phyloP scores from a whole-genome alignment of 2,113 vertebrate genomes.

The Dicaeum eximium region DNA sequence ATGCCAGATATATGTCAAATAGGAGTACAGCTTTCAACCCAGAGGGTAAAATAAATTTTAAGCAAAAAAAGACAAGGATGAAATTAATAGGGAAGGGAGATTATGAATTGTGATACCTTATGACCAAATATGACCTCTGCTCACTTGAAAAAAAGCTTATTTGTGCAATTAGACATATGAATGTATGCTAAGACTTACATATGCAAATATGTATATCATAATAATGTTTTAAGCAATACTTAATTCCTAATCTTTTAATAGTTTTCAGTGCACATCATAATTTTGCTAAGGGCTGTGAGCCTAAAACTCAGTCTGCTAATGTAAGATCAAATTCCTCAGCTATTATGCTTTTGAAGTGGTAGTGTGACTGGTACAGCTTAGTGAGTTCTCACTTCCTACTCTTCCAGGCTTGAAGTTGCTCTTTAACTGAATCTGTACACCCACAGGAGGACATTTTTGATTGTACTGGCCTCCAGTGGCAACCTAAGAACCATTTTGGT shows the following conservation, averaged over 20 bases:
- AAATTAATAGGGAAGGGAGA: background rate
- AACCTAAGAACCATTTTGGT: background rate
- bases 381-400: background rate
- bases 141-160: background rate
- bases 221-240: background rate
- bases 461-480: background rate
- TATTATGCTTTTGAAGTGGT: background rate
- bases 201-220: background rate
- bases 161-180: background rate
- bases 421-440: background rate
- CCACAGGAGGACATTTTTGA: background rate
- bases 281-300: background rate
- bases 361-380: background rate
- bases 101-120: background rate
- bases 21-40: background rate
- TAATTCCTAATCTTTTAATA: background rate
- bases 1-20: conserved; percentile 1
- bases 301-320: background rate
- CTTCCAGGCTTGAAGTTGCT: background rate
- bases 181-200: background rate
- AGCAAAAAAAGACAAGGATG: background rate
- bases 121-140: background rate
- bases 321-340: background rate
- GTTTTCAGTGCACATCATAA: background rate
- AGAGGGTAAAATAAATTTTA: background rate